Conservation (phyloP, 2,797 vertebrate species). For the Enteromius trimaculatus region DNA sequence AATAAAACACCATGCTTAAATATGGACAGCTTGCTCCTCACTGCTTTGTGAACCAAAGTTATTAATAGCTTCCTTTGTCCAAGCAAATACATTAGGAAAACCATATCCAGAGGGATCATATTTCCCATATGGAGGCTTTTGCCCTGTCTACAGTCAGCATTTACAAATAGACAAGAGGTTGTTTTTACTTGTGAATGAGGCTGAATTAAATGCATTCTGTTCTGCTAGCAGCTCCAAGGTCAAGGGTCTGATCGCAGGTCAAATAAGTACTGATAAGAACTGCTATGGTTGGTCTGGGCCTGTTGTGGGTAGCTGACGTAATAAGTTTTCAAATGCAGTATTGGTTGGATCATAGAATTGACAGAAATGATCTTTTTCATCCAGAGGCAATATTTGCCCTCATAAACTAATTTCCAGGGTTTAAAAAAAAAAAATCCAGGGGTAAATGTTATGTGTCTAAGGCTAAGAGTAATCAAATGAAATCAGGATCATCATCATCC, state of each 20-base stretch:
- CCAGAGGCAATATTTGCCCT: not conserved
- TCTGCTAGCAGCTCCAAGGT: not conserved
- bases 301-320: not conserved
- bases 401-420: not conserved
- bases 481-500: not conserved
- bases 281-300: not conserved
- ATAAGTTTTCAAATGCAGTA: not conserved
- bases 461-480: not conserved
- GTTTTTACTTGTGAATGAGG: not conserved
- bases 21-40: conserved; percentile 1
- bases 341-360: not conserved
- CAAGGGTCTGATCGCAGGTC: not conserved
- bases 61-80: conserved; percentile 34
- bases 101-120: conserved; percentile 13
- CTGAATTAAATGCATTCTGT: not conserved
- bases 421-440: no score
- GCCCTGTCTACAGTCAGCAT: not conserved
- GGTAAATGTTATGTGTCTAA: not conserved
- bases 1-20: not conserved
- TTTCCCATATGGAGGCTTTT: conserved; percentile 19
- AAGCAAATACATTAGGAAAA: conserved; percentile 29
- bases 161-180: not conserved
- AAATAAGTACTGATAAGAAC: not conserved
- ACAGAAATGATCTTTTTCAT: not conserved
- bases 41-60: conserved; percentile 2